These are phyloP conservation scores for Cuculus canorus DNA, from an alignment of 2,797 vertebrate genomes.

Conservation along the genomic window DNA sequence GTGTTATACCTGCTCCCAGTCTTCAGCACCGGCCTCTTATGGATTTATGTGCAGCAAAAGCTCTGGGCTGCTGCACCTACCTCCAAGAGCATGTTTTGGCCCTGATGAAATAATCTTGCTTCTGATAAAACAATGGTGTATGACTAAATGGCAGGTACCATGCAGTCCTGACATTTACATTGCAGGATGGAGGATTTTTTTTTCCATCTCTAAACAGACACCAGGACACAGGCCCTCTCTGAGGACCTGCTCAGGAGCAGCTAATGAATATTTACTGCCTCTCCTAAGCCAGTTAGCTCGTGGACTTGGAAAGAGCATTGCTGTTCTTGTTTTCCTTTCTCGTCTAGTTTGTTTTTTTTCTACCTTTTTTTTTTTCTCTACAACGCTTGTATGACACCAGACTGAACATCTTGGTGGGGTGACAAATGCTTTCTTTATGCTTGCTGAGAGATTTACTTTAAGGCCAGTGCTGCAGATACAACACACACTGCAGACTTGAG, in stretches of 20 bases:
- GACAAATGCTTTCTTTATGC: neutral
- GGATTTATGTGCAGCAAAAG: neutral
- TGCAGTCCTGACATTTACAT: neutral
- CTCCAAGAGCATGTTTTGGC: neutral
- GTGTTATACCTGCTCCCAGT: rapidly evolving
- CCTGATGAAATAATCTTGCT: neutral
- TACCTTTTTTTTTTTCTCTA: neutral
- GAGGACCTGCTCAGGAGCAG: neutral
- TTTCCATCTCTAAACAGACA: neutral
- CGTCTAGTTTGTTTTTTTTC: neutral
- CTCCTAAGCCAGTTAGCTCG: neutral
- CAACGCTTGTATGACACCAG: neutral
- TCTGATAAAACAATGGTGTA: neutral
- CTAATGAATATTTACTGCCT: neutral
- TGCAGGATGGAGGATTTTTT: neutral
- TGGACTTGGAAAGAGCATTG: neutral
- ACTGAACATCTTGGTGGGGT: rapidly evolving
- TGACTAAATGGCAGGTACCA: neutral
- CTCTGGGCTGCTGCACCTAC: neutral
- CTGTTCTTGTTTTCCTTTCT: neutral
- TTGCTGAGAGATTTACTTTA: neutral
- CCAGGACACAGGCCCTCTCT: neutral
- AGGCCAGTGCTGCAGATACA: neutral
- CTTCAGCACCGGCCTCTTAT: rapidly evolving
- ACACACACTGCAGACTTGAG: neutral